Conservation (phyloP, 2,113 vertebrate genomes). For the Excalfactoria chinensis region DNA sequence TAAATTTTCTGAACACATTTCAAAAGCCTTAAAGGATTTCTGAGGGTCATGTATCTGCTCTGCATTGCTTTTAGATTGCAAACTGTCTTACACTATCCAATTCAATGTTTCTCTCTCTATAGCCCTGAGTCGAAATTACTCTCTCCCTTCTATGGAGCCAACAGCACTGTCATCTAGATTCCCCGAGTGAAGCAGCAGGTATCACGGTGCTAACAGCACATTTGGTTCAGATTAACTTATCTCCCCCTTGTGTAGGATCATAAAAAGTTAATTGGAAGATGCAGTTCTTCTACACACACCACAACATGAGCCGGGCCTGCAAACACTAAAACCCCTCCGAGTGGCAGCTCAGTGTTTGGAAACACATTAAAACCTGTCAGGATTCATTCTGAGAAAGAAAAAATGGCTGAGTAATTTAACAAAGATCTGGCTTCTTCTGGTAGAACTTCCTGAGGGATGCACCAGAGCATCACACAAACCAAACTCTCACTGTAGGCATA, state of each 20-base stretch:
- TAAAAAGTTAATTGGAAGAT: conserved; percentile 63
- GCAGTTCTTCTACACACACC: conserved; percentile 22
- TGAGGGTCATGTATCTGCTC: not conserved
- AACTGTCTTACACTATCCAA: not conserved
- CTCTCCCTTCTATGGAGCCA: not conserved
- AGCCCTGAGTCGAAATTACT: conserved; percentile 19
- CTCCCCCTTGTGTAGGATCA: conserved; percentile 18
- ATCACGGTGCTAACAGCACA: conserved; percentile 10
- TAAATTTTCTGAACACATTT: conserved; percentile 35
- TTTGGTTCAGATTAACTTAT: conserved; percentile 59
- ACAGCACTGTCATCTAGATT: conserved; percentile 3
- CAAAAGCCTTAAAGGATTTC: conserved; percentile 27
- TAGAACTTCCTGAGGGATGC: not conserved
- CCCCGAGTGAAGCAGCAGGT: conserved; percentile 26
- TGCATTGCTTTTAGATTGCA: conserved; percentile 2
- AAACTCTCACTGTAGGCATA: not conserved
- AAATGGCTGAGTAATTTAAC: not conserved
- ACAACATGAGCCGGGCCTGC: not conserved
- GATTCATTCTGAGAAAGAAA: not conserved
- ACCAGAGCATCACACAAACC: not conserved
- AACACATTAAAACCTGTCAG: conserved; percentile 24
- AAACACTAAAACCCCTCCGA: not conserved
- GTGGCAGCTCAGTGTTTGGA: conserved; percentile 1
- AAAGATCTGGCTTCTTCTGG: not conserved
- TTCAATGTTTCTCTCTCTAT: not conserved